Percentiles rank a stretch among this genome's conserved stretches.
Conservation (phyloP, 2,888 invertebrate species). For the Shargacucullia verbasci region DNA sequence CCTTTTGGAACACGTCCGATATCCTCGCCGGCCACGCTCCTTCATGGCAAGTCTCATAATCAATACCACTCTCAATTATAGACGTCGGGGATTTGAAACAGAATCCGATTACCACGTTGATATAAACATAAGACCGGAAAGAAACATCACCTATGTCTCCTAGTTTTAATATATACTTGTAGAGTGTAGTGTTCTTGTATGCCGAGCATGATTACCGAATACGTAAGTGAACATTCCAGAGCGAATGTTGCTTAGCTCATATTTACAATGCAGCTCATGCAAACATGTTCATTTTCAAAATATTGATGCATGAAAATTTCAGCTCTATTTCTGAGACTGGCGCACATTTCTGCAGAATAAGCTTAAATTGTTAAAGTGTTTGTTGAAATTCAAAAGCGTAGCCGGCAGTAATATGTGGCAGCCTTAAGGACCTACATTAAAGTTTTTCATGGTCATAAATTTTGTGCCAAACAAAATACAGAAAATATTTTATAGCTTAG, state of each 20-base stretch:
- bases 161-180: conserved; percentile 46
- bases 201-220: conserved; percentile 55
- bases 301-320: conserved; percentile 56
- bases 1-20: conserved; percentile 85
- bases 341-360: conserved; percentile 40
- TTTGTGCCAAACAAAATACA: conserved; percentile 34
- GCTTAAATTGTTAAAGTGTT: conserved; percentile 8
- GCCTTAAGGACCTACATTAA: conserved; percentile 29
- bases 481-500: conserved; percentile 31
- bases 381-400: conserved; percentile 9
- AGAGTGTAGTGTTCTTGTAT: conserved; percentile 83
- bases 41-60: conserved; percentile 85
- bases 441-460: conserved; percentile 24
- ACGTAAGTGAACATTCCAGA: conserved; percentile 66
- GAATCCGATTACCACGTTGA: conserved; percentile 52
- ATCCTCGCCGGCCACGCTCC: conserved; percentile 83
- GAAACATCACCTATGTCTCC: conserved; percentile 24
- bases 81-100: conserved; percentile 50
- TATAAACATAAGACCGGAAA: conserved; percentile 33
- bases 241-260: conserved; percentile 74
- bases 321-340: conserved; percentile 37
- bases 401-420: conserved; percentile 44
- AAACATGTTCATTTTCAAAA: conserved; percentile 60
- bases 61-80: conserved; percentile 72
- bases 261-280: conserved; percentile 87